Evolutionary conservation across 2,888 invertebrate species (phyloP).

Genomic region (Podabrus alpinus): DNA sequence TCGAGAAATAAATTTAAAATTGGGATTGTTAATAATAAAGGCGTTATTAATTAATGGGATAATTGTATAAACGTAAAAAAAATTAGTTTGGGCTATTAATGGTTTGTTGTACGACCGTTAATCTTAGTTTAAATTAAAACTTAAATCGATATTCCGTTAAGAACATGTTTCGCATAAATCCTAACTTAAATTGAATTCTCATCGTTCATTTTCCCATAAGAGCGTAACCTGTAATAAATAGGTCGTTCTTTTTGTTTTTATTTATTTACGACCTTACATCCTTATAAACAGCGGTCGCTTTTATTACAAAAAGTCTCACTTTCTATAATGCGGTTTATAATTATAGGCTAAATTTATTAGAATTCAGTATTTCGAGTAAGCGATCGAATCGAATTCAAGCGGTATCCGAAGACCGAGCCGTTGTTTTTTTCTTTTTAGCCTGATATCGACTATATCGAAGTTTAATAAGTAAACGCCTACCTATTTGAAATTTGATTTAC

Average conservation of each 20-base stretch:
- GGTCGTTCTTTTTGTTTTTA: conserved; percentile 29
- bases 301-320: conserved; percentile 41
- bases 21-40: not conserved
- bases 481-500: conserved; percentile 51
- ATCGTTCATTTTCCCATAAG: conserved; percentile 38
- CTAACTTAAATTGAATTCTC: conserved; percentile 41
- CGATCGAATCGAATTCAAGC: conserved; percentile 4
- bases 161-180: conserved; percentile 41
- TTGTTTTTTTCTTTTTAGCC: conserved; percentile 1
- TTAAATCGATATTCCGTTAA: conserved; percentile 26
- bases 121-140: conserved; percentile 23
- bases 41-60: conserved; percentile 1
- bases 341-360: conserved; percentile 35
- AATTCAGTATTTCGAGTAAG: conserved; percentile 21
- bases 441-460: conserved; percentile 24
- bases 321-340: conserved; percentile 40
- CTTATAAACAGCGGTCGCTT: conserved; percentile 32
- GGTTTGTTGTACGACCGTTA: conserved; percentile 17
- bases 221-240: conserved; percentile 30
- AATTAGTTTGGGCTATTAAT: conserved; percentile 2
- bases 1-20: not conserved
- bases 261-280: conserved; percentile 33
- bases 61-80: conserved; percentile 1
- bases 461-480: conserved; percentile 49
- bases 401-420: not conserved